Conservation (phyloP, 2,797 vertebrate species). For the Hipposideros larvatus region DNA sequence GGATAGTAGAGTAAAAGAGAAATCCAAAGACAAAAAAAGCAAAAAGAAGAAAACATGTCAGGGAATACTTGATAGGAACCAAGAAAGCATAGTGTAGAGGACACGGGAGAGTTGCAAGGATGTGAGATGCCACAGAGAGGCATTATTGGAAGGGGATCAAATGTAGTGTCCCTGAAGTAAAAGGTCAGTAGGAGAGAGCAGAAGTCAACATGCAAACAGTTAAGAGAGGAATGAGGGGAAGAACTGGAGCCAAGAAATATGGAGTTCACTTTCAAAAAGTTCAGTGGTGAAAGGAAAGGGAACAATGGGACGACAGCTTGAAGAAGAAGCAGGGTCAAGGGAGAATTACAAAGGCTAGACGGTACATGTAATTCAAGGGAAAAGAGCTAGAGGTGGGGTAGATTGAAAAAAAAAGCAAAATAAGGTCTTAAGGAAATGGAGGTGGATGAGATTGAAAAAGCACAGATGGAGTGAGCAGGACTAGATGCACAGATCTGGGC, state of each 20-base stretch:
- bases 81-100: constrained; percentile 5
- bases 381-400: neutral
- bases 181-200: neutral
- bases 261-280: neutral
- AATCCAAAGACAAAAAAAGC: neutral
- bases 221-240: neutral
- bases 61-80: neutral
- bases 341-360: neutral
- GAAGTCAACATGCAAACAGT: neutral
- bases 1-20: neutral
- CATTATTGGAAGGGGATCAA: neutral
- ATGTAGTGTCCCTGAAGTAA: neutral
- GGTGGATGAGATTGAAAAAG: neutral
- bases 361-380: neutral
- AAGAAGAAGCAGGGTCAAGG: neutral
- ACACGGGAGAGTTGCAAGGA: neutral
- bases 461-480: neutral
- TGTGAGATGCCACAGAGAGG: neutral
- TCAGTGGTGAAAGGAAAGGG: neutral
- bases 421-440: neutral
- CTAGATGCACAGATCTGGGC: neutral
- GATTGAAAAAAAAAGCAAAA: neutral
- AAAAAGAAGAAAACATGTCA: neutral
- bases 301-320: neutral
- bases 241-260: neutral